Conservation (phyloP, 1,140 invertebrate species). For the Pseudobourletiella spinata region DNA sequence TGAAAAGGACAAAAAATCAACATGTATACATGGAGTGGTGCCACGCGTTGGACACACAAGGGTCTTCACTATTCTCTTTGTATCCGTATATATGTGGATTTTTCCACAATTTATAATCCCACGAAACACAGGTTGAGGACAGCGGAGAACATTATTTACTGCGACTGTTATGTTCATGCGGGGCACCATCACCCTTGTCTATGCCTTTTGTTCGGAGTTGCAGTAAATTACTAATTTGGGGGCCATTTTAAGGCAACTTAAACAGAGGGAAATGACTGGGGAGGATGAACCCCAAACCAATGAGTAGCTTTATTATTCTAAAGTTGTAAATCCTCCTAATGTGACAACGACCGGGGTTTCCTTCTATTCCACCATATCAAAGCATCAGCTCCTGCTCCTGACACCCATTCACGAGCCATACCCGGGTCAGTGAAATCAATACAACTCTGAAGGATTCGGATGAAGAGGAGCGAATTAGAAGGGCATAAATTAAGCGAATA, state of each 20-base stretch:
- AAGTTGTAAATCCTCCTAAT: slow-evolving; percentile 13
- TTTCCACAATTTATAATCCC: neutral
- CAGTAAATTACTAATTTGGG: neutral
- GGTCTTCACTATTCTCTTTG: neutral
- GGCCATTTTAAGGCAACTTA: neutral
- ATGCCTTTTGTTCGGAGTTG: neutral
- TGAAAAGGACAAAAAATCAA: too few species aligned
- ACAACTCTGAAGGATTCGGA: too few species aligned
- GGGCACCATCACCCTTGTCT: neutral
- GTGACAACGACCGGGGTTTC: neutral
- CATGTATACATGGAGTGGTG: too few species aligned
- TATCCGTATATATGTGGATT: neutral
- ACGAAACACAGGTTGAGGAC: too few species aligned
- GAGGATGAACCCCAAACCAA: neutral
- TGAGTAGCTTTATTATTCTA: neutral
- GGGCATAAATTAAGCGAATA: neutral
- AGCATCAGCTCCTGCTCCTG: too few species aligned
- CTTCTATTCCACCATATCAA: too few species aligned
- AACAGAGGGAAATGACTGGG: neutral
- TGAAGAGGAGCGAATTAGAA: too few species aligned
- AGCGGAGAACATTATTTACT: neutral
- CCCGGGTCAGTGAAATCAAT: too few species aligned
- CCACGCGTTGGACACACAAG: too few species aligned
- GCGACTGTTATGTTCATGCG: neutral
- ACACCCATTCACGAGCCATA: too few species aligned